These are phyloP conservation scores for Drosophila navojoa DNA, from an alignment of 1,140 invertebrate genomes.

Conservation along the genomic window DNA sequence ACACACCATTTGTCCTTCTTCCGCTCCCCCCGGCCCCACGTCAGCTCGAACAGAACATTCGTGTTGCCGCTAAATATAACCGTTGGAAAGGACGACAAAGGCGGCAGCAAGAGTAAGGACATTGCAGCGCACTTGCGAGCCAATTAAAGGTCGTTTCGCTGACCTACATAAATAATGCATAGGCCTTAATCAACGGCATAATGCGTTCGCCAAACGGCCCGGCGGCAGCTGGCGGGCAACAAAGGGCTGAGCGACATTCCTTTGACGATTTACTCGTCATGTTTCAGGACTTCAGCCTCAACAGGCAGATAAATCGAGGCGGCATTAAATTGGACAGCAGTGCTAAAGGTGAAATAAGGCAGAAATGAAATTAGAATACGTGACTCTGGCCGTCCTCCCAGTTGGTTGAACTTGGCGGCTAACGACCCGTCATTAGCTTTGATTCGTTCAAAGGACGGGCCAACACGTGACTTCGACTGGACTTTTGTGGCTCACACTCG, in stretches of 20 bases:
- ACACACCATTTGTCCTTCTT: constrained; percentile 18
- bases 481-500: constrained; percentile 42
- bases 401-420: constrained; percentile 9
- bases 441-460: constrained; percentile 43
- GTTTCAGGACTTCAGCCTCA: constrained; percentile 15
- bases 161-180: constrained; percentile 81
- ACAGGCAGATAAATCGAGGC: constrained; percentile 15
- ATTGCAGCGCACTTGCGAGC: constrained; percentile 66
- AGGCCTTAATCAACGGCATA: constrained; percentile 76
- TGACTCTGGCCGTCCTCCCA: constrained; percentile 19
- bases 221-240: constrained; percentile 33
- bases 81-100: constrained; percentile 23
- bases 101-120: constrained; percentile 29
- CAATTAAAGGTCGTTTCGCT: constrained; percentile 77
- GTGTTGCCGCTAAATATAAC: constrained; percentile 50
- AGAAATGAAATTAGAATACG: constrained; percentile 61
- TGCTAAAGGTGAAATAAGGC: constrained; percentile 15
- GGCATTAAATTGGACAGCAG: constrained; percentile 23
- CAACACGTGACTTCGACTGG: constrained; percentile 53
- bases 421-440: constrained; percentile 46
- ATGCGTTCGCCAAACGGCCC: constrained; percentile 69
- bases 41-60: constrained; percentile 41
- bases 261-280: constrained; percentile 61
- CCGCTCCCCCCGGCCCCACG: background rate
- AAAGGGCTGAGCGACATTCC: constrained; percentile 29